A percentile compares a stretch with the other conserved stretches of the same genome.
These are phyloP conservation scores for Odontomachus brunneus DNA, from an alignment of 1,140 invertebrate species.

Conservation along the genomic window DNA sequence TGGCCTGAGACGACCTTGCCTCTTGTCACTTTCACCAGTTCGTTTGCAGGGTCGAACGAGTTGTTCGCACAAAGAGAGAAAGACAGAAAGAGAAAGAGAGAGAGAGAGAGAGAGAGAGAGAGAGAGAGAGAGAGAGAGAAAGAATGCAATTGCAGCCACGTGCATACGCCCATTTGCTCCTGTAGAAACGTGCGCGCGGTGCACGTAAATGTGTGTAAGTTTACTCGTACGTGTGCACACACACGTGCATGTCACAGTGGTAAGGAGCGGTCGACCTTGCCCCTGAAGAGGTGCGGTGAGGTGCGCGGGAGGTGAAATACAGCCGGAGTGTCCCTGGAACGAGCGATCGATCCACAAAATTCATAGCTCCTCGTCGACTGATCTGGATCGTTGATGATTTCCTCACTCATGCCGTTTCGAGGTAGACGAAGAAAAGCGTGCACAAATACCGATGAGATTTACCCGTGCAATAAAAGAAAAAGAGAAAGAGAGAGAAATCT, in stretches of 20 bases:
- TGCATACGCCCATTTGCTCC: slow-evolving; percentile 28
- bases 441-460: not conserved
- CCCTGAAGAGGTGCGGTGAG: slow-evolving; percentile 59
- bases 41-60: slow-evolving; percentile 68
- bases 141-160: slow-evolving; percentile 31
- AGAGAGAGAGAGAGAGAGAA: not conserved
- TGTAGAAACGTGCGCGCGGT: not conserved
- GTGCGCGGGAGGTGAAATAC: slow-evolving; percentile 21
- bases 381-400: slow-evolving; percentile 13
- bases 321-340: slow-evolving; percentile 18
- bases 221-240: not conserved
- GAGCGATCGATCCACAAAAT: slow-evolving; percentile 36
- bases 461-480: no score
- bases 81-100: slow-evolving; percentile 31
- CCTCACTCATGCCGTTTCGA: no score
- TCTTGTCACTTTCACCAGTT: slow-evolving; percentile 81
- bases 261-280: slow-evolving; percentile 64
- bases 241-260: slow-evolving; percentile 6
- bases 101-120: not conserved
- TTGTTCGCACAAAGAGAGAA: slow-evolving; percentile 4
- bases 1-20: slow-evolving; percentile 77
- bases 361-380: not conserved
- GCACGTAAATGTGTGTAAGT: not conserved
- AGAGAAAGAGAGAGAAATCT: not conserved
- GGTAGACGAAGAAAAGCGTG: not conserved